phyloP scores from a whole-genome alignment of 2,113 vertebrate genomes.

The Eubucco bourcierii region DNA sequence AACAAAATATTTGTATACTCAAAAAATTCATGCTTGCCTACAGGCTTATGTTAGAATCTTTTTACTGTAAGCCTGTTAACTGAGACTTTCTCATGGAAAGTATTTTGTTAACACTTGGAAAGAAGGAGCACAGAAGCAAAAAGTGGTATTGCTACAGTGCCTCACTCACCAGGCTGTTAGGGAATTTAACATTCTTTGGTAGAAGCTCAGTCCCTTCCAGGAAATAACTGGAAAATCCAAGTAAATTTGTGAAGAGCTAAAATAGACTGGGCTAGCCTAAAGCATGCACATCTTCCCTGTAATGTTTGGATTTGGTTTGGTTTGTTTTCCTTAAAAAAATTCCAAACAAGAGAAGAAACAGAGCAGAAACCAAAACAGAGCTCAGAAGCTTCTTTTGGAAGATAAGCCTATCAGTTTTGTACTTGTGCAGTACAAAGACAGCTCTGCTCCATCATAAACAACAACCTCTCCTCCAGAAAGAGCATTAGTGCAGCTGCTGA shows the following conservation, averaged over 20 bases:
- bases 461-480: background rate
- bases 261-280: background rate
- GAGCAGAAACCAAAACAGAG: background rate
- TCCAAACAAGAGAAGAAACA: background rate
- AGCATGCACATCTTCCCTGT: fast-evolving
- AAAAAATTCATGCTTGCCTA: background rate
- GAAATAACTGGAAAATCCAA: background rate
- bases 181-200: background rate
- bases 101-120: background rate
- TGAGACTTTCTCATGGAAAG: background rate
- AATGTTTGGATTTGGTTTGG: background rate
- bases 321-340: background rate
- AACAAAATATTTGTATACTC: background rate
- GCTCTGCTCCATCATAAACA: background rate
- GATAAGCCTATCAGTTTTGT: background rate
- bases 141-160: background rate
- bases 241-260: background rate
- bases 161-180: background rate
- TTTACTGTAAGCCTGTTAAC: background rate
- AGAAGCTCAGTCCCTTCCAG: too few relatives aligned
- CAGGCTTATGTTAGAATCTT: background rate
- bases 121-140: slow-evolving; percentile 3
- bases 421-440: background rate
- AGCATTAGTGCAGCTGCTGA: background rate
- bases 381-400: background rate